phyloP scores from a whole-genome alignment of 2,113 vertebrate genomes.

The Cyrtonyx montezumae region DNA sequence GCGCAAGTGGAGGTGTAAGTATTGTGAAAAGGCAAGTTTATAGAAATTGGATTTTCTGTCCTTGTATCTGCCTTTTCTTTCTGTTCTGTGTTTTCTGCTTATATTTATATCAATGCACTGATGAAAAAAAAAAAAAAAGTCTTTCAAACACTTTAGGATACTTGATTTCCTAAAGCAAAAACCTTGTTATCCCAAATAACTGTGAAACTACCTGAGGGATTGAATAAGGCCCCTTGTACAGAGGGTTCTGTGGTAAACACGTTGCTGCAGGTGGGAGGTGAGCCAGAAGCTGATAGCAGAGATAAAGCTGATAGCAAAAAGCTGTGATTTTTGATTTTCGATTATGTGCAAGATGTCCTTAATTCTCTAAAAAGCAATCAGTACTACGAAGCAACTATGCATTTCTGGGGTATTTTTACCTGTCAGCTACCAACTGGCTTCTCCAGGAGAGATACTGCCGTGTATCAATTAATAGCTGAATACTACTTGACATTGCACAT shows the following conservation, averaged over 20 bases:
- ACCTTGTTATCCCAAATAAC: background rate
- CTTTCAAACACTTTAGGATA: background rate
- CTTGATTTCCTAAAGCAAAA: background rate
- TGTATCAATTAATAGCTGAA: background rate
- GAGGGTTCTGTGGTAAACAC: background rate
- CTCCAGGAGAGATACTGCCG: background rate
- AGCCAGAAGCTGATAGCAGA: background rate
- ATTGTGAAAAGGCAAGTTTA: background rate
- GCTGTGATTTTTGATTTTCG: background rate
- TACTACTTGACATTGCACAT: background rate
- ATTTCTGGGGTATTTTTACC: background rate
- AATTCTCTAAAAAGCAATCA: background rate
- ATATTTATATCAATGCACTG: background rate
- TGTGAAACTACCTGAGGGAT: fast-evolving
- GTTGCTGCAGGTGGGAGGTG: background rate
- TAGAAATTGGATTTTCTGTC: background rate
- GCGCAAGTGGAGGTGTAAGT: slow-evolving; percentile 94
- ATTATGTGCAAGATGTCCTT: background rate
- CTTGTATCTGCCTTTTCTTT: background rate
- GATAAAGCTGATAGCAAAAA: background rate
- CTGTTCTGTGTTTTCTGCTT: background rate
- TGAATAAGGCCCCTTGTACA: background rate
- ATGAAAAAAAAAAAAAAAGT: background rate
- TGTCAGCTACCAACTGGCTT: background rate
- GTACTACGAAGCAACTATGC: background rate